Base-by-base conservation (phyloP, 2,888 invertebrate species). In the Phengaris arion region DNA sequence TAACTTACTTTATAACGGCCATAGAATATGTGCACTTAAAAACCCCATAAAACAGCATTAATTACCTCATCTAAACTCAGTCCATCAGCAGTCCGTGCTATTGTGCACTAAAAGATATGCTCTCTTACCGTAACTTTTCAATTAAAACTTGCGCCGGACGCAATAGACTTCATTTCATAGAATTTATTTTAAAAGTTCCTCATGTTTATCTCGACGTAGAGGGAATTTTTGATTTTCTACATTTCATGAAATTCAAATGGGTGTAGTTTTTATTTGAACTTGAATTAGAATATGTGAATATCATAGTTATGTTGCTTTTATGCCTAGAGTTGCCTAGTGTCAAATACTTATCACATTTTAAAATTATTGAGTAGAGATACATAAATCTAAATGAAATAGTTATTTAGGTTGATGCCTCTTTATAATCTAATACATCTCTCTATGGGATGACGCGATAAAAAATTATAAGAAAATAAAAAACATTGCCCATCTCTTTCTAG, bases 91-190 rank as follows among this genome's bases (percentile, higher is more conserved):
- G 35, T 13, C 54, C 10, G 52, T 13, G 45, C 70, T 70, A 52
- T 82, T 84, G 83, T 83, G 79, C 80, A 75, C 78, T 76, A 77
- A 81, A 83, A 86, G 85, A 85, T 86, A 86, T 85, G 83, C 83
- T 84, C 84, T 74, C 77, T 75, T 69, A 68, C 85, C 85, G 82
- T 81, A 88, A 88, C 85, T 87, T 85, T 79, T 81, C 86, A 85
- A 87, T 87, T 87, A 87, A 86, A 87, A 87, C 82, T 85, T 86
- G 78, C 79, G 78, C 80, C 77, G 78, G 52, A 72, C 72, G 54
- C 72, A 72, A 54, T 52, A 35, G 72, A 54, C 54, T 13, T 13
- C 13, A 72, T 72, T 72, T 22, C 64, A 64, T 13, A 35, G 35
- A 35, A 45, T 45, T 35, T 13, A 48, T 48, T 69, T 48, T 69